Percentiles rank a stretch among this genome's conserved stretches.
Conservation (phyloP, 1,140 invertebrate species). For the Cheumatopsyche charites region DNA sequence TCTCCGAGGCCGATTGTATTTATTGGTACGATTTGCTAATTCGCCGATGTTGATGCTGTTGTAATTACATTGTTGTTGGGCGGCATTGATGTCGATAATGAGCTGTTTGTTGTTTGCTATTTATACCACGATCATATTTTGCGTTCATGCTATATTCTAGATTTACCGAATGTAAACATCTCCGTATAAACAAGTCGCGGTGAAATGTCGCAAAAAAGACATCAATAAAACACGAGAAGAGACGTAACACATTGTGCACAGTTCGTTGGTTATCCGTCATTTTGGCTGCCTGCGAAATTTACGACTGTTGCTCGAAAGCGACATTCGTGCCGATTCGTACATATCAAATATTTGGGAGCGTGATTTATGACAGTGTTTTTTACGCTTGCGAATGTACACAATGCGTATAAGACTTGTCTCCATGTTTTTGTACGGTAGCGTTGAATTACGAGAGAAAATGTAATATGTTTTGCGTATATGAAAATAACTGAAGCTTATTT, state of each 20-base stretch:
- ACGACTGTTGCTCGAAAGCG: neutral
- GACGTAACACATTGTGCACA: neutral
- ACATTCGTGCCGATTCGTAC: neutral
- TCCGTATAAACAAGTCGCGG: too few species aligned
- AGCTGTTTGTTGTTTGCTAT: too few species aligned
- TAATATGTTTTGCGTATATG: too few species aligned
- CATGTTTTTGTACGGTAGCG: neutral
- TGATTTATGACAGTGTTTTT: slow-evolving; percentile 4
- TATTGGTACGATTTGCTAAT: neutral
- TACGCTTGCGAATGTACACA: neutral
- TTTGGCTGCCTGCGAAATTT: neutral
- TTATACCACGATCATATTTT: too few species aligned
- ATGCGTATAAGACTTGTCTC: neutral
- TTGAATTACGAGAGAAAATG: too few species aligned
- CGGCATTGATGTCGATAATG: too few species aligned
- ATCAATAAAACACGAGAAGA: neutral
- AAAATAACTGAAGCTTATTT: too few species aligned
- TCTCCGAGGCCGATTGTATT: neutral
- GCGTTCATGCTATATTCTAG: too few species aligned
- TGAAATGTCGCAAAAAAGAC: too few species aligned
- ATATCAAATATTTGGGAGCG: neutral
- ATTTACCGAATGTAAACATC: too few species aligned
- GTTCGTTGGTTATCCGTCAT: slow-evolving; percentile 2
- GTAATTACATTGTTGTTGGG: too few species aligned
- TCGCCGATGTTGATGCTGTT: neutral